Conservation (phyloP, 2,888 invertebrate species). For the Aspidiotus rigidus region DNA sequence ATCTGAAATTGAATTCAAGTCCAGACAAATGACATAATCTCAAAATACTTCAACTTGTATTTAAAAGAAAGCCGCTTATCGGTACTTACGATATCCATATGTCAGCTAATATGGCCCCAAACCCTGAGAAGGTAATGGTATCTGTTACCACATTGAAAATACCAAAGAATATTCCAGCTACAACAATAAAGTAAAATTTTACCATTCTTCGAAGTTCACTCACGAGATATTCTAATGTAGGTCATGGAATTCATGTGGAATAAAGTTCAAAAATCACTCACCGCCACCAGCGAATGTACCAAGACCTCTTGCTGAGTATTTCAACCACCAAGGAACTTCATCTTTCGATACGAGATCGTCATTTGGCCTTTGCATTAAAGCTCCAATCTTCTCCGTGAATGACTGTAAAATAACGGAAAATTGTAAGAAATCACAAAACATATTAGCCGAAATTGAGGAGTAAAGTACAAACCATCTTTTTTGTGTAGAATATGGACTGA, state of each 20-base stretch:
- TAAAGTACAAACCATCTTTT: no score
- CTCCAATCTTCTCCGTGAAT: conserved; percentile 24
- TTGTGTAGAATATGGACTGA: no score
- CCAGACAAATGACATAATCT: no score
- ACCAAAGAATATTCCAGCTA: background rate
- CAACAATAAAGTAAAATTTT: background rate
- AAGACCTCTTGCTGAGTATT: conserved; percentile 70
- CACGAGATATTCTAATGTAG: background rate
- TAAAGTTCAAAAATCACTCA: conserved; percentile 7
- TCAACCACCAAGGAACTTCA: conserved; percentile 82
- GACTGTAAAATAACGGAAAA: conserved; percentile 11
- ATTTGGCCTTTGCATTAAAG: conserved; percentile 59
- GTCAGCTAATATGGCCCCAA: background rate
- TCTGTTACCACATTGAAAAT: background rate
- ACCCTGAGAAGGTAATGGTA: no score
- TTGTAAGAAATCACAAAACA: background rate
- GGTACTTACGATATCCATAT: no score
- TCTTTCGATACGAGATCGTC: conserved; percentile 68
- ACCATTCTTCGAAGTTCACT: background rate
- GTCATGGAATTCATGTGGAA: background rate
- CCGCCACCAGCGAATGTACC: conserved; percentile 65
- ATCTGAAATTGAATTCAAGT: conserved; percentile 41
- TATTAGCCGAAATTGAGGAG: no score
- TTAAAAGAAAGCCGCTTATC: no score
- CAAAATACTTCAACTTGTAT: no score